Base-by-base conservation (phyloP, 2,888 invertebrate genomes). In the Leptopilina myrica region DNA sequence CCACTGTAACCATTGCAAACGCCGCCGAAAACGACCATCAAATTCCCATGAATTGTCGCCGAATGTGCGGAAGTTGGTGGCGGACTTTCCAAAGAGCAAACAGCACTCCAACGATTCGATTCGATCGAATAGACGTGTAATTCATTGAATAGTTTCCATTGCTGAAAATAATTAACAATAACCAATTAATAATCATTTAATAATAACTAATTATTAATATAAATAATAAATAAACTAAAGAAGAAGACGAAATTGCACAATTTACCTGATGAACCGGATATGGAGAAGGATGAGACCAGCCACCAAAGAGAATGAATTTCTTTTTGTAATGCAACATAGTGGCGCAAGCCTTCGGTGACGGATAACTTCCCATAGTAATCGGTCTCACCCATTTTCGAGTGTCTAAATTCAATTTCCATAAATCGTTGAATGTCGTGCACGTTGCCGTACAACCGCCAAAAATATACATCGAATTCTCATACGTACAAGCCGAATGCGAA, bases 371-470 rank as follows among this genome's bases (percentile, higher is more conserved):
- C 92, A 95, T 95, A 5, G 97, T 96, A 66, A 96, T 92, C 0
- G 96, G 96, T 84, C 97, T 93, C 26, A 96, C 94, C 98, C 98
- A 98, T 85, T 95, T 94, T 87, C 97, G 93, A 69, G 94, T 95
- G 0, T 96, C 96, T 81, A 99, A 93, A 93, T 99, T 97, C 91
- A 99, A 95, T 83, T 95, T 94, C 99, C 99, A 99, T 53, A 99
- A 93, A 93, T 99, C 99, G 93, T 99, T 99, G 89, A 98, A 98
- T 14, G 99, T 97, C 26, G 99, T 98, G 88, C 96, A 96, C 78
- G 97, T 96, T 59, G 97, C 96, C 12, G 98, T 98, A 87, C 98
- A 98, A 8, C 99, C 99, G 53, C 99, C 99, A 93, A 99, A 98
- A 69, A 99, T 95, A 90, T 97, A 99, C 96, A 99, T 97, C 5